Evolutionary conservation across 2,888 invertebrate genomes (phyloP).

Genomic region (Noctua fimbriata): DNA sequence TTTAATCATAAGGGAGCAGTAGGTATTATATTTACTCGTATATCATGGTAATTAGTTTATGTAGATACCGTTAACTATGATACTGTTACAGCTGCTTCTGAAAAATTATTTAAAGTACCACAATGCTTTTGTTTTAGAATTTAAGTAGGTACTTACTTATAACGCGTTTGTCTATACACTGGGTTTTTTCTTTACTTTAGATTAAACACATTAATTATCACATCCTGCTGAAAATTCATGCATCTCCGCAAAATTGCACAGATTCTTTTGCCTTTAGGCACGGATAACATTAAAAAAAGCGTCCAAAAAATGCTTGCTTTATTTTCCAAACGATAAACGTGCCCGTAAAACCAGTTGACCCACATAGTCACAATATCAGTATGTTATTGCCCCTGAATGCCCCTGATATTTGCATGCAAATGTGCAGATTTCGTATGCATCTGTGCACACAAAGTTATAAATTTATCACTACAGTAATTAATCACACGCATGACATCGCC

Average conservation of each 20-base stretch:
- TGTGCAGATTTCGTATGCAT: slow-evolving; percentile 42
- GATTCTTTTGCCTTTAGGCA: not conserved
- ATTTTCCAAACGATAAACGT: slow-evolving; percentile 14
- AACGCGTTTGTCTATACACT: not conserved
- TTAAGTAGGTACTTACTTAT: not conserved
- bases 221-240: not conserved
- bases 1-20: not conserved
- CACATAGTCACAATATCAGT: slow-evolving; percentile 42
- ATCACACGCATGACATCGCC: slow-evolving; percentile 13
- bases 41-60: not conserved
- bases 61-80: not conserved
- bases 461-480: slow-evolving; percentile 22
- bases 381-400: slow-evolving; percentile 41
- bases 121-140: not conserved
- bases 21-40: not conserved
- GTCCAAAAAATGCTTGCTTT: slow-evolving; percentile 9
- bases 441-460: slow-evolving; percentile 16
- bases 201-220: not conserved
- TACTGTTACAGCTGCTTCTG: not conserved
- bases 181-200: not conserved
- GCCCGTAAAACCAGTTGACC: slow-evolving; percentile 42
- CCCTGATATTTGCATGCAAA: slow-evolving; percentile 46
- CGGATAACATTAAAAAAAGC: slow-evolving; percentile 1
- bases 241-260: not conserved
- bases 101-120: not conserved